Base-by-base conservation (phyloP, 2,797 vertebrate species). In the Liasis olivaceus region DNA sequence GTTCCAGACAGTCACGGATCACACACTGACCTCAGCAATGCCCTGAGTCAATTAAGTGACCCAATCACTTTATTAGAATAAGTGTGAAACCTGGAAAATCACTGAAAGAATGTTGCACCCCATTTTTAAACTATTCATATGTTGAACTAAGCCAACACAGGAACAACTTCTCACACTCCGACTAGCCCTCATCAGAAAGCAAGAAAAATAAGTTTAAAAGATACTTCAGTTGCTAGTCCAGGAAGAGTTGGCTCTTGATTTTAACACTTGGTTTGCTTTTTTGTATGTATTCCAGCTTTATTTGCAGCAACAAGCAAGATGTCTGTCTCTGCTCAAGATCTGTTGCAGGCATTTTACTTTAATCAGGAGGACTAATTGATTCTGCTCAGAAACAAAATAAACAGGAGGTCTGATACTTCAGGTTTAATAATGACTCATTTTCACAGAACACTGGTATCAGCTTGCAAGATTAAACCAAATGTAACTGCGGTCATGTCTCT, bases 321-420 rank as follows among this genome's bases (percentile, higher is more conserved):
- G 17, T 26, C 72, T 84, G 7, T 85, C 36, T 31, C 51, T 47
- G 64, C 47, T 60, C 56, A 63, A 28, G 62, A 36, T 36, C 22
- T 24, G n/a, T 56, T 72, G 81, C 54, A 69, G 9, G 26, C 54
- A 20, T 81, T 90, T 59, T 28, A 85, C 81, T 88, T 87, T 72
- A 86, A 93, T 89, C 90, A 91, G 24, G 60, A 91, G 81, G 81
- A 89, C 77, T 90, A 93, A 87, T 47, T 77, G 56, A 89, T 81
- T 86, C 69, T 36, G 56, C 87, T 86, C 24, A 42, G 56, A n/a
- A 91, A n/a, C 42, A 56, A 91, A 86, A 63, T 42, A 72, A 36
- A 91, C 24, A 87, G 54, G 42, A 62, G 63, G 59, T 24, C 66
- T 14, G 54, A 60, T 11, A 22, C 31, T 87, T 91, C 64, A 20